Conservation (phyloP, 2,888 invertebrate species). For the Acholoe squamosa region DNA sequence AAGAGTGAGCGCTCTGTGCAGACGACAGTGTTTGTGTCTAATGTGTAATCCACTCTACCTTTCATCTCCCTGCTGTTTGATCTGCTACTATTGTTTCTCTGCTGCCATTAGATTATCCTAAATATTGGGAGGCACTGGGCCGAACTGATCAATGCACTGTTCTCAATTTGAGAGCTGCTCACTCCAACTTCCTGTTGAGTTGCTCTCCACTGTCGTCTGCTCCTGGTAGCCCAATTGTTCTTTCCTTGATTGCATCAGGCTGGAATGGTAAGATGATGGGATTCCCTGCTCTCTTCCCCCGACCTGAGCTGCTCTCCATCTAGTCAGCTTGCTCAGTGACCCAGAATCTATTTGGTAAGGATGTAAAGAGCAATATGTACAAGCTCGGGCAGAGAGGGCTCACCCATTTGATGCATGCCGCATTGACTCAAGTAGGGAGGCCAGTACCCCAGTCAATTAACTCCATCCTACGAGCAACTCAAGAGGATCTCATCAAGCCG, state of each 20-base stretch:
- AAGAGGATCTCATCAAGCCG: neutral
- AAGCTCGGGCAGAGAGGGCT: neutral
- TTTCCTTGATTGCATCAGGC: neutral
- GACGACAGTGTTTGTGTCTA: conserved; percentile 46
- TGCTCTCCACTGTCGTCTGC: neutral
- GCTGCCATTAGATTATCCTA: conserved; percentile 56
- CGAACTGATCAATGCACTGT: neutral
- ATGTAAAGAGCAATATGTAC: neutral
- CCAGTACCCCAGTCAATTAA: neutral
- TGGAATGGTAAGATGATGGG: neutral
- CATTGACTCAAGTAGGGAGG: neutral
- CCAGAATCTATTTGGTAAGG: neutral
- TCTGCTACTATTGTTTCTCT: conserved; percentile 47
- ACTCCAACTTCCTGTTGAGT: neutral
- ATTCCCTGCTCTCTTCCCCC: neutral
- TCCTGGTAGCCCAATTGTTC: neutral
- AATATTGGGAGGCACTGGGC: neutral
- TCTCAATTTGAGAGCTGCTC: neutral
- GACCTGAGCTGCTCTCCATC: neutral
- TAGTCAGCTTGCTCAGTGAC: neutral
- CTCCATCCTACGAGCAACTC: neutral
- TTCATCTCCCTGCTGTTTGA: conserved; percentile 40
- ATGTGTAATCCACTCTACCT: conserved; percentile 51
- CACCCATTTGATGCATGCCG: neutral
- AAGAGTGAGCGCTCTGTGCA: conserved; percentile 6